Conservation (phyloP, 2,113 vertebrate species). For the Aviceda subcristata region DNA sequence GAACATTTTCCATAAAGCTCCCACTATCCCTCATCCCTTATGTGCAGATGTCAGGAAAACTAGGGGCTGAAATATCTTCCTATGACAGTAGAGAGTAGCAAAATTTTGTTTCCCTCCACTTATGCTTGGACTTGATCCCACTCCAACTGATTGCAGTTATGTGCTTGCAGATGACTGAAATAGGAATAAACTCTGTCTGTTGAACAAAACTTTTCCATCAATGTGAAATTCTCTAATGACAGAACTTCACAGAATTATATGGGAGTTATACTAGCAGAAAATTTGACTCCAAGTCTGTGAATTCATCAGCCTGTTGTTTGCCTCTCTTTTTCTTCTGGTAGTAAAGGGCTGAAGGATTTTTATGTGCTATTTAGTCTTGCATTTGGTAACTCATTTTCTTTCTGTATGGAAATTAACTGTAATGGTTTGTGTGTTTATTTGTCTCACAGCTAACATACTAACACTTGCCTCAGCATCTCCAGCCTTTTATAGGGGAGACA, state of each 20-base stretch:
- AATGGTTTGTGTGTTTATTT: neutral
- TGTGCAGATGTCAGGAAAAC: neutral
- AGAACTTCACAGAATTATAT: neutral
- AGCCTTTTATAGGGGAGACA: neutral
- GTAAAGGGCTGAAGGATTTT: neutral
- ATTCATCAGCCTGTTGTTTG: neutral
- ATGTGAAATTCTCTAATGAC: constrained; percentile 4
- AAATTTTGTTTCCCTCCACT: constrained; percentile 3
- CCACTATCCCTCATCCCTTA: neutral
- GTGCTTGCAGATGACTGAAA: constrained; percentile 25
- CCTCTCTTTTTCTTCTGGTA: neutral
- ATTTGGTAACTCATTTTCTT: neutral
- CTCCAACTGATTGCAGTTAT: neutral
- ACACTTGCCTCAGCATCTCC: neutral
- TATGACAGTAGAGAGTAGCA: neutral
- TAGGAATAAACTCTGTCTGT: neutral
- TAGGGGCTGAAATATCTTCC: neutral
- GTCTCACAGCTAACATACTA: neutral
- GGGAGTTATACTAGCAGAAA: neutral
- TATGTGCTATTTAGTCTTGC: neutral
- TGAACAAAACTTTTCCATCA: constrained; percentile 8
- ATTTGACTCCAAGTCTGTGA: neutral
- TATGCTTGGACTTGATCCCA: neutral
- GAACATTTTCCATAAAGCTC: neutral
- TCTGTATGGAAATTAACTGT: neutral